These are phyloP conservation scores for Solen grandis DNA, from an alignment of 1,140 invertebrate genomes.

Conservation along the genomic window DNA sequence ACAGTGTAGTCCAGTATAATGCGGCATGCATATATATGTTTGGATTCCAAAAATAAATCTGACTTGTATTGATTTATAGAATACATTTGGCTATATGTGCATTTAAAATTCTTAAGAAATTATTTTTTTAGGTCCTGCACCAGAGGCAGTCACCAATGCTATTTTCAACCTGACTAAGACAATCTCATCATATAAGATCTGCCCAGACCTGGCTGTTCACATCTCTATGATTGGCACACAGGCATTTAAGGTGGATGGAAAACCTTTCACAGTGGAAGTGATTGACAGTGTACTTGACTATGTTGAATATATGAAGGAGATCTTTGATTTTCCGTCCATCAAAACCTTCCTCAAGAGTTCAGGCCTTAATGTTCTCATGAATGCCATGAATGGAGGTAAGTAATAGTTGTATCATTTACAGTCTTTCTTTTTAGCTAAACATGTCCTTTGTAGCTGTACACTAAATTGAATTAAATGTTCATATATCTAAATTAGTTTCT, in stretches of 20 bases:
- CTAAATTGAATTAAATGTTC: too few species aligned
- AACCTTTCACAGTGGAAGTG: conserved; percentile 91
- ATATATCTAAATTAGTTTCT: too few species aligned
- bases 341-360: conserved; percentile 88
- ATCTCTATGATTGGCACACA: conserved; percentile 87
- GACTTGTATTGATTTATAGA: too few species aligned
- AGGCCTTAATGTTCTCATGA: conserved; percentile 93
- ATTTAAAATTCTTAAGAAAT: too few species aligned
- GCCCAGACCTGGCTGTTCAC: conserved; percentile 88
- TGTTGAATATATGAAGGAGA: conserved; percentile 95
- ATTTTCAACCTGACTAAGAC: conserved; percentile 92
- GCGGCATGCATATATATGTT: too few species aligned
- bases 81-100: too few species aligned
- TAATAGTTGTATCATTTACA: neutral
- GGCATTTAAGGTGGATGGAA: conserved; percentile 84
- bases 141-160: conserved; percentile 93
- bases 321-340: conserved; percentile 96
- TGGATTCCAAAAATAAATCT: too few species aligned
- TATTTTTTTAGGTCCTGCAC: conserved; percentile 92
- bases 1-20: too few species aligned
- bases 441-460: neutral
- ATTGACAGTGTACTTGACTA: conserved; percentile 97
- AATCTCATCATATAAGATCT: conserved; percentile 91
- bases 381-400: conserved; percentile 96
- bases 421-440: neutral